Percentiles rank a stretch among this genome's conserved stretches.
Evolutionary conservation across 2,888 invertebrate species (phyloP).

Genomic region (Sipha maydis): DNA sequence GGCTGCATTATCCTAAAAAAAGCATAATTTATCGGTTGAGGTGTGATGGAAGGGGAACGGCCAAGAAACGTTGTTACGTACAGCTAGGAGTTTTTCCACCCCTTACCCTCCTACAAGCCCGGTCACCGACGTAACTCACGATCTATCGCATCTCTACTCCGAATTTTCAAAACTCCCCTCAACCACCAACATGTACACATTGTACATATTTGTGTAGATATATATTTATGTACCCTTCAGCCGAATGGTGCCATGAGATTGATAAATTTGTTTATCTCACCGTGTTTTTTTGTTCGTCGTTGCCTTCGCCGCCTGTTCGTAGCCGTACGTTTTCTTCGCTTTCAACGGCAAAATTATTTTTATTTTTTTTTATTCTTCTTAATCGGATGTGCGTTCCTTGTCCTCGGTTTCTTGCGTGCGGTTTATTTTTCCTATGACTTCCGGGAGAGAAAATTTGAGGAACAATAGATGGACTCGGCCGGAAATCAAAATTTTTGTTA

Average conservation of each 20-base stretch:
- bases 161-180: conserved; percentile 7
- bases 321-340: neutral
- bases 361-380: neutral
- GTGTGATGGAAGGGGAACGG: neutral
- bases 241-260: neutral
- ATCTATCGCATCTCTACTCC: neutral
- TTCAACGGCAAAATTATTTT: neutral
- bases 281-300: neutral
- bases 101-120: neutral
- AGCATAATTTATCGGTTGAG: conserved; percentile 23
- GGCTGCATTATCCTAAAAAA: conserved; percentile 51
- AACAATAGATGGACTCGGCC: neutral
- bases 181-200: neutral
- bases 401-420: neutral
- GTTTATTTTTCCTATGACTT: conserved; percentile 9
- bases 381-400: neutral
- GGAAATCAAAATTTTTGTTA: conserved; percentile 14
- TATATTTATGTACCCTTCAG: neutral
- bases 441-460: conserved; percentile 19
- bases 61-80: neutral
- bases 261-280: conserved; percentile 10
- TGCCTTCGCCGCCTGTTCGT: neutral
- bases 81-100: neutral
- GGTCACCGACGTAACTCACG: neutral
- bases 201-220: neutral